Evolutionary conservation across 2,113 vertebrate species (phyloP).

Genomic region (Gopherus evgoodei): DNA sequence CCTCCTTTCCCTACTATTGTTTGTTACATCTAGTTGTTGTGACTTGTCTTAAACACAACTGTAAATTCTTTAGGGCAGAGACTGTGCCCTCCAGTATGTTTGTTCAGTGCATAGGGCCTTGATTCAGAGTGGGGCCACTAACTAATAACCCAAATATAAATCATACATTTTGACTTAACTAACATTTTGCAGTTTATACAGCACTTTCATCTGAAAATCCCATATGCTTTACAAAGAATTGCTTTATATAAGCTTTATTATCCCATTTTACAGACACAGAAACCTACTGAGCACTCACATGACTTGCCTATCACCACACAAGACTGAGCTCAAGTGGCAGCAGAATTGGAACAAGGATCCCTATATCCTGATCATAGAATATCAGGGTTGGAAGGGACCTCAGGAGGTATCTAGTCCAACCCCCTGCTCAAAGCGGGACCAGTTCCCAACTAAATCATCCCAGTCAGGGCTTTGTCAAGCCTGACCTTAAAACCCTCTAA

Average conservation of each 20-base stretch:
- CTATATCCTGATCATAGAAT: not conserved
- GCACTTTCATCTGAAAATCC: not conserved
- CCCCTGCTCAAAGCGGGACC: too few relatives aligned
- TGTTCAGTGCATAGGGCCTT: not conserved
- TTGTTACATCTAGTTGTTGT: not conserved
- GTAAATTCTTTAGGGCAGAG: not conserved
- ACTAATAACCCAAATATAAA: not conserved
- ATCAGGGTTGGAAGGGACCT: too few relatives aligned
- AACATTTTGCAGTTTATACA: not conserved
- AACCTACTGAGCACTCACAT: not conserved
- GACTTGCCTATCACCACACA: not conserved
- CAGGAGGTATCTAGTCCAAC: too few relatives aligned
- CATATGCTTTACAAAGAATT: not conserved
- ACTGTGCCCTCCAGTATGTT: not conserved
- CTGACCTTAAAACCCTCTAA: too few relatives aligned
- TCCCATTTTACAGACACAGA: not conserved
- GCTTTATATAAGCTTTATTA: not conserved
- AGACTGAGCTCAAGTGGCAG: not conserved
- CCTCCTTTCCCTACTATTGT: not conserved
- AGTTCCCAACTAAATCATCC: too few relatives aligned
- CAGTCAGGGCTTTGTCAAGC: too few relatives aligned
- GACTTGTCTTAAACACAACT: not conserved
- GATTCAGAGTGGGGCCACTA: not conserved
- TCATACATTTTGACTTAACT: not conserved
- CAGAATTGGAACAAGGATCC: rapidly evolving